These are phyloP conservation scores for Notodonta dromedarius DNA, from an alignment of 2,888 invertebrate species.

Conservation along the genomic window DNA sequence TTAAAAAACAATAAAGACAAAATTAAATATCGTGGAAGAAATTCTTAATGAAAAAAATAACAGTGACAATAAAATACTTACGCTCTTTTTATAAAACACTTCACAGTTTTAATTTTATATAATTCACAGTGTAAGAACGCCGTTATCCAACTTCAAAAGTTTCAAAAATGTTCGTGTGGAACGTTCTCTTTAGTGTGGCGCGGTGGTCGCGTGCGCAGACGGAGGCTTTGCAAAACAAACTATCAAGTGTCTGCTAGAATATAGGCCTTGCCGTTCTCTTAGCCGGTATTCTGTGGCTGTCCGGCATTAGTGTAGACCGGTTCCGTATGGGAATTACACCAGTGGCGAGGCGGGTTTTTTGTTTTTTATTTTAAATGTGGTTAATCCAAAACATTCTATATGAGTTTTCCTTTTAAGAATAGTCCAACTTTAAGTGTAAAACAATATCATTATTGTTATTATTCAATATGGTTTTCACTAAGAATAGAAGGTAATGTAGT, in stretches of 20 bases:
- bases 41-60: neutral
- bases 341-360: conserved; percentile 8
- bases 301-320: conserved; percentile 43
- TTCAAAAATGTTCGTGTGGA: conserved; percentile 5
- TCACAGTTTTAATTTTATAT: neutral
- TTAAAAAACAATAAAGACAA: conserved; percentile 9
- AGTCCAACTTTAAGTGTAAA: too few species aligned
- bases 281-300: conserved; percentile 25
- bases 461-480: too few species aligned
- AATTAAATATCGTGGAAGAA: conserved; percentile 4
- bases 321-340: conserved; percentile 42
- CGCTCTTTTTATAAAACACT: neutral
- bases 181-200: conserved; percentile 7
- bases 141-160: conserved; percentile 1
- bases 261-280: conserved; percentile 51
- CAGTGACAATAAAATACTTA: neutral
- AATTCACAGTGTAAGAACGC: neutral
- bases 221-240: conserved; percentile 53
- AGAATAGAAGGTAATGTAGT: too few species aligned
- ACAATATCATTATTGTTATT: too few species aligned
- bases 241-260: conserved; percentile 34
- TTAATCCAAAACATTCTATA: too few species aligned
- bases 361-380: neutral
- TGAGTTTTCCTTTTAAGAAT: too few species aligned
- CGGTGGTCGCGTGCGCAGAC: conserved; percentile 50